Evolutionary conservation across 2,797 vertebrate species (phyloP).

Genomic region (Australoheros facetus): DNA sequence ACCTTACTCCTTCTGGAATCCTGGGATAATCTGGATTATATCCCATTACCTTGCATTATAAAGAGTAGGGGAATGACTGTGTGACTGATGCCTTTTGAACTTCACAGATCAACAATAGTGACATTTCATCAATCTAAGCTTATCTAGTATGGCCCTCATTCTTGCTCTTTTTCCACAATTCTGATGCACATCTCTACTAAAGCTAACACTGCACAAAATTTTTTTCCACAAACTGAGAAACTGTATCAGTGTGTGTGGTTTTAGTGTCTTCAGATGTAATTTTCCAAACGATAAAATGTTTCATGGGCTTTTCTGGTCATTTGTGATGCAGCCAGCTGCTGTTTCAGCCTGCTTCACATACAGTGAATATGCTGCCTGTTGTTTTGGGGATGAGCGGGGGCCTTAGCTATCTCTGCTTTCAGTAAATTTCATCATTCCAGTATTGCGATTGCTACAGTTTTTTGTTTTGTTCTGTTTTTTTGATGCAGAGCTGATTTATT

Average conservation of each 20-base stretch:
- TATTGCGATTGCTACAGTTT: not conserved
- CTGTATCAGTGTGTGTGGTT: not conserved
- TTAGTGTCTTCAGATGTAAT: not conserved
- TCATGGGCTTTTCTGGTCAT: not conserved
- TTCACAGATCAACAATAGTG: not conserved
- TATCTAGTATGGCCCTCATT: not conserved
- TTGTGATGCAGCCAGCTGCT: not conserved
- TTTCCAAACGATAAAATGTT: not conserved
- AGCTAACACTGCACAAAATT: not conserved
- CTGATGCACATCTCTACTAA: not conserved
- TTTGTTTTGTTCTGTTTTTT: not conserved
- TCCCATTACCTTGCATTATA: not conserved
- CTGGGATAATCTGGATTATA: not conserved
- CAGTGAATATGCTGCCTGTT: not conserved
- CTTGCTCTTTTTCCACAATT: too few species aligned
- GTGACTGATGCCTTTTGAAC: not conserved
- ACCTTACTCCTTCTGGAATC: not conserved
- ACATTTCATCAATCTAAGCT: not conserved
- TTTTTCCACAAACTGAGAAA: not conserved
- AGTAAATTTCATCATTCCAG: conserved; percentile 34
- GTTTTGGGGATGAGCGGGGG: not conserved
- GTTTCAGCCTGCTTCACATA: conserved; percentile 6
- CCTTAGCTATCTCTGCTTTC: conserved; percentile 8
- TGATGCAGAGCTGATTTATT: not conserved
- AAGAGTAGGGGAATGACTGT: not conserved